phyloP scores from a whole-genome alignment of 2,113 vertebrate genomes.

The Dascyllus trimaculatus region DNA sequence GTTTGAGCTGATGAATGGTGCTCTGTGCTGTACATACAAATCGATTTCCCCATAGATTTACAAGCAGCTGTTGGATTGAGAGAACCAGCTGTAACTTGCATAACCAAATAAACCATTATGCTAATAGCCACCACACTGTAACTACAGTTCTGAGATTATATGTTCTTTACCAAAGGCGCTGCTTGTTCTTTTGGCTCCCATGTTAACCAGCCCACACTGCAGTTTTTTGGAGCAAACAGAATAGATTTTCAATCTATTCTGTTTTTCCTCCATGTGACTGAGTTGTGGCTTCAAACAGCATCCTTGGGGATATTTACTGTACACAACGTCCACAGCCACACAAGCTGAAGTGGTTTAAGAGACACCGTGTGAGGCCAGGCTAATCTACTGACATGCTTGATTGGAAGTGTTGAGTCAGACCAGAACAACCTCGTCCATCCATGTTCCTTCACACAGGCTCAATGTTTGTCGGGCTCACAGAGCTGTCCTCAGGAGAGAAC shows the following conservation, averaged over 20 bases:
- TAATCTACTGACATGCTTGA: slow-evolving; percentile 28
- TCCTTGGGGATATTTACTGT: slow-evolving; percentile 6
- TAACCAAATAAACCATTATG: background rate
- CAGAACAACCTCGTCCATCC: background rate
- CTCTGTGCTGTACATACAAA: background rate
- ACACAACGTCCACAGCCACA: slow-evolving; percentile 16
- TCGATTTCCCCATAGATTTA: background rate
- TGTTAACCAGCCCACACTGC: background rate
- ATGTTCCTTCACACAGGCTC: background rate
- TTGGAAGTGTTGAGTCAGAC: slow-evolving; percentile 25
- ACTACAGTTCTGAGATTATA: background rate
- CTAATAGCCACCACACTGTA: background rate
- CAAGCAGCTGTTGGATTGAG: background rate
- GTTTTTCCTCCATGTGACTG: slow-evolving; percentile 22
- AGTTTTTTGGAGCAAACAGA: background rate
- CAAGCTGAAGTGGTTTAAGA: slow-evolving; percentile 8
- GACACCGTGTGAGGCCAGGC: slow-evolving; percentile 27
- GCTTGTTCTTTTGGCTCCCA: background rate
- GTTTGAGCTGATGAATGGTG: no score
- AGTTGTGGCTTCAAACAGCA: slow-evolving; percentile 10
- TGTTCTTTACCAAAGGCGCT: no score
- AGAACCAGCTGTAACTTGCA: background rate
- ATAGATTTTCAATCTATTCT: slow-evolving; percentile 7
- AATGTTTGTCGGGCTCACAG: background rate
- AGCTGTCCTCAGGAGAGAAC: slow-evolving; percentile 2